Evolutionary conservation across 1,140 invertebrate genomes (phyloP).

Genomic region (Stenopsyche tienmushanensis): DNA sequence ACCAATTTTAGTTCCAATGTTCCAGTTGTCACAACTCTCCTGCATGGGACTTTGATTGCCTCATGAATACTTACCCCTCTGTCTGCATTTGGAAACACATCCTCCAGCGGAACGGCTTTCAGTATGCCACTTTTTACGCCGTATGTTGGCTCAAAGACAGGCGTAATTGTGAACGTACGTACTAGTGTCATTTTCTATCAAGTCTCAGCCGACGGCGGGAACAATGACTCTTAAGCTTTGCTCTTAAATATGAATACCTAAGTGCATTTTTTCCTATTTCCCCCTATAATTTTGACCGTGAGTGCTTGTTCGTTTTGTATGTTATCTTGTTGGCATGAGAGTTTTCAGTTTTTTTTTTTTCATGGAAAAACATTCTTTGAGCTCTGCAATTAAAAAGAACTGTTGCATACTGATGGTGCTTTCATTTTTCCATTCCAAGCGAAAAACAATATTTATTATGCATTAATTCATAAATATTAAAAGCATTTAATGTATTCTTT

Average conservation of each 20-base stretch:
- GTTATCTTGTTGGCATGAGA: no score
- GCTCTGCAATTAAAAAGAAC: no score
- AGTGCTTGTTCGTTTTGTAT: no score
- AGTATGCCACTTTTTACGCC: background rate
- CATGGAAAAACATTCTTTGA: no score
- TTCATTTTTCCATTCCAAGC: no score
- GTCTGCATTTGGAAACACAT: background rate
- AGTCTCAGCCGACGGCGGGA: background rate
- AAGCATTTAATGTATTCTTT: no score
- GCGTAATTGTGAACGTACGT: constrained; percentile 21
- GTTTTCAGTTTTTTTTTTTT: no score
- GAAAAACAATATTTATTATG: no score
- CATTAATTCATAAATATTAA: no score
- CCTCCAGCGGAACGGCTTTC: background rate
- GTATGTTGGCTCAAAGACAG: background rate
- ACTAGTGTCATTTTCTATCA: constrained; percentile 21
- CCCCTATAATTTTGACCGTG: no score
- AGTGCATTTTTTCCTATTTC: constrained; percentile 8
- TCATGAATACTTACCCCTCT: constrained; percentile 16
- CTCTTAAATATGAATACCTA: constrained; percentile 1
- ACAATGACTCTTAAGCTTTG: constrained; percentile 6
- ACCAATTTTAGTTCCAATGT: no score
- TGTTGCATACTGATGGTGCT: no score
- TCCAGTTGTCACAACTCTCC: background rate
- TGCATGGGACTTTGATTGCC: constrained; percentile 19